Percentiles rank a stretch among this genome's conserved stretches.
Conservation (phyloP, 2,888 invertebrate genomes). For the Sycophila texana region DNA sequence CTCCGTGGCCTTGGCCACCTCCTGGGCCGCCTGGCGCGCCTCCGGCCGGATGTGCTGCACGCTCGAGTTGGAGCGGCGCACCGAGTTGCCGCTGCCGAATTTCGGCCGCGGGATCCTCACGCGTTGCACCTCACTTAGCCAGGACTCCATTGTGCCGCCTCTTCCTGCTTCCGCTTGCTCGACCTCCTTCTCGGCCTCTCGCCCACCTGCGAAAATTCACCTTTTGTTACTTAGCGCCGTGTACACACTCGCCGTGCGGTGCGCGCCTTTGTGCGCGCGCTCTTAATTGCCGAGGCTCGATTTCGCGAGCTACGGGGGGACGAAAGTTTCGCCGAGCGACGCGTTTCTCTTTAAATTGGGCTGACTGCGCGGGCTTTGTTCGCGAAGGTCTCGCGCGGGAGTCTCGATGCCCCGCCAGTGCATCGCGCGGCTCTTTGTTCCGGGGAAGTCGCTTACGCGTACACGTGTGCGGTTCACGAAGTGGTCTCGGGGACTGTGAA, state of each 20-base stretch:
- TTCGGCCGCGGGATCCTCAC: slow-evolving; percentile 91
- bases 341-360: background rate
- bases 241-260: background rate
- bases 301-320: background rate
- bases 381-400: no score
- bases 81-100: slow-evolving; percentile 80
- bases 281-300: background rate
- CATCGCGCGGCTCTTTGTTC: no score
- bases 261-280: no score
- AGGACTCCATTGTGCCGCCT: slow-evolving; percentile 83
- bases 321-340: no score
- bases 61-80: slow-evolving; percentile 76
- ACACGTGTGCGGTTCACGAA: no score
- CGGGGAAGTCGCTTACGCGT: no score
- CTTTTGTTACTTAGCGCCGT: slow-evolving; percentile 9
- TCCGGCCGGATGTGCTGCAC: slow-evolving; percentile 79
- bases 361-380: no score
- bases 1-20: slow-evolving; percentile 84
- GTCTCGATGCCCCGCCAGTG: no score
- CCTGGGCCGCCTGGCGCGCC: slow-evolving; percentile 74
- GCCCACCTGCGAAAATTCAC: slow-evolving; percentile 10
- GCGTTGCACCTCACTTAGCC: slow-evolving; percentile 89
- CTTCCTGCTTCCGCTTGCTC: slow-evolving; percentile 2
- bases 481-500: no score
- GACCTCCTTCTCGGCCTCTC: background rate